Evolutionary conservation across 2,888 invertebrate genomes (phyloP).

Genomic region (Drosophila stalkeri): DNA sequence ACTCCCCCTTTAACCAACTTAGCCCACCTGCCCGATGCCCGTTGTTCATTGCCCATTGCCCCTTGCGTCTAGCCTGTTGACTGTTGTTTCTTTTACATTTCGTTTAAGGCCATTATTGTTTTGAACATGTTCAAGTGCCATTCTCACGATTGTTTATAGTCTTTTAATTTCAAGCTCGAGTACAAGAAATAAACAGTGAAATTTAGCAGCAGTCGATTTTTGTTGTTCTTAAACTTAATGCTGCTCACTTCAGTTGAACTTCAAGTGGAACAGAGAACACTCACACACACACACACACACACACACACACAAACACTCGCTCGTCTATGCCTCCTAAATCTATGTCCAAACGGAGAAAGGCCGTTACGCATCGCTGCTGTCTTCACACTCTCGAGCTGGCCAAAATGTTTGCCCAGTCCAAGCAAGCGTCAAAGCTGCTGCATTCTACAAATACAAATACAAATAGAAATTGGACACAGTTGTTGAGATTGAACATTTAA

Average conservation of each 20-base stretch:
- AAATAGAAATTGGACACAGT: slow-evolving; percentile 2
- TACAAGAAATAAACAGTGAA: slow-evolving; percentile 77
- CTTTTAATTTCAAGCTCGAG: slow-evolving; percentile 77
- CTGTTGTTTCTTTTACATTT: slow-evolving; percentile 62
- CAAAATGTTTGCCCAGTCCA: slow-evolving; percentile 62
- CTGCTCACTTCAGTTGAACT: slow-evolving; percentile 58
- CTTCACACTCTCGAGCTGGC: slow-evolving; percentile 38
- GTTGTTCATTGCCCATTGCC: neutral
- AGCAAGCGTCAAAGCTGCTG: slow-evolving; percentile 60
- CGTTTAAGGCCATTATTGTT: slow-evolving; percentile 78
- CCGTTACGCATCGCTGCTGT: slow-evolving; percentile 46
- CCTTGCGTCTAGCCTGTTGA: neutral
- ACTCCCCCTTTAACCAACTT: neutral
- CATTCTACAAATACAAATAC: slow-evolving; percentile 63
- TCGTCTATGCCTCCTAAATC: slow-evolving; percentile 7
- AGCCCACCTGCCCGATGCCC: neutral
- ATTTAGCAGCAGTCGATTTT: slow-evolving; percentile 75
- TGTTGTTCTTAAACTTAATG: slow-evolving; percentile 67
- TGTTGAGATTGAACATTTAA: neutral
- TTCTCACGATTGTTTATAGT: slow-evolving; percentile 82
- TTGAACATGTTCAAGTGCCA: slow-evolving; percentile 76
- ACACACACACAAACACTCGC: slow-evolving; percentile 1
- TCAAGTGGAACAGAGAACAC: slow-evolving; percentile 40
- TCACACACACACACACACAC: slow-evolving; percentile 4
- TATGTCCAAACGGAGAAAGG: slow-evolving; percentile 59